These are phyloP conservation scores for Molossus molossus DNA, from an alignment of 2,797 vertebrate genomes.

Conservation along the genomic window DNA sequence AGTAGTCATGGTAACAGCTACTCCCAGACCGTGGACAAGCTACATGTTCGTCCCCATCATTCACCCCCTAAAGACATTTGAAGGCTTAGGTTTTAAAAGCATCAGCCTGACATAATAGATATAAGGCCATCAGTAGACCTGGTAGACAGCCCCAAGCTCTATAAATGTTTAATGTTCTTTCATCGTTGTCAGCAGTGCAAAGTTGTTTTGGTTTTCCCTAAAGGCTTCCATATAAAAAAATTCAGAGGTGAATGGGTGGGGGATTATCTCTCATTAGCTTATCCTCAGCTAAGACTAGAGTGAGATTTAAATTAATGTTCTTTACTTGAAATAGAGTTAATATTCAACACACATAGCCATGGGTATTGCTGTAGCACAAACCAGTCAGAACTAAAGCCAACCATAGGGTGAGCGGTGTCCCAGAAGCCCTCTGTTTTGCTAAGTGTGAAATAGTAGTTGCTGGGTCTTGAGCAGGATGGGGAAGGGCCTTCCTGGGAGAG, in stretches of 20 bases:
- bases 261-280: background rate
- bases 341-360: background rate
- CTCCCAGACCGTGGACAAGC: background rate
- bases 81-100: background rate
- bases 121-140: background rate
- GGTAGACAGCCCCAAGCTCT: background rate
- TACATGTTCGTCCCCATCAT: background rate
- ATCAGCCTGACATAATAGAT: background rate
- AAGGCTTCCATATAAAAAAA: background rate
- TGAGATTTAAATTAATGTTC: background rate
- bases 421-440: background rate
- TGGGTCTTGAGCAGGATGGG: background rate
- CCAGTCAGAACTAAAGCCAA: background rate
- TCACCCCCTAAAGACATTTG: background rate
- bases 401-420: too few relatives aligned
- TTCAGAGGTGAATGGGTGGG: background rate
- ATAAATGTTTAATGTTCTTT: background rate
- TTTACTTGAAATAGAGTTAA: background rate
- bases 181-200: background rate
- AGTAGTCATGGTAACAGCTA: background rate
- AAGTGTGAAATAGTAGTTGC: background rate
- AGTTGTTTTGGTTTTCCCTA: background rate
- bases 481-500: background rate
- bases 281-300: background rate
- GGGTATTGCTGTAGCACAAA: background rate